Base-by-base conservation (phyloP, 2,797 vertebrate genomes). In the Lutra lutra region DNA sequence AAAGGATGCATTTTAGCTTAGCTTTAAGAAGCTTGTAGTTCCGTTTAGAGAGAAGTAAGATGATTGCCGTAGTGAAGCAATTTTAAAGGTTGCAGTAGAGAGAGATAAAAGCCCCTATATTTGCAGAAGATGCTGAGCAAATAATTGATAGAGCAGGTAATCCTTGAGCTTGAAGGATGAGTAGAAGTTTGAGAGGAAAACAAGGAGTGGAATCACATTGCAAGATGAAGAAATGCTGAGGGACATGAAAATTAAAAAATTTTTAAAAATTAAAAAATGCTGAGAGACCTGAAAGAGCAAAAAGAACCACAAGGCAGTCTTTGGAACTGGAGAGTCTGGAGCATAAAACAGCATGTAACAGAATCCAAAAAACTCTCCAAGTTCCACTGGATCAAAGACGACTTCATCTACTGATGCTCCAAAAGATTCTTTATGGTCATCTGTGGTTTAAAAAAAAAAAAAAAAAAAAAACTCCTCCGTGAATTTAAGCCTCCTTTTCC, bases 91-190 rank as follows among this genome's bases (percentile, higher is more conserved):
- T n/a, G 32, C 3, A 5, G 15, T 35, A 38, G 43, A 90, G 27
- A 90, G 13, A 93, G 27, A 40, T 20, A 43, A 73, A 17, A 66
- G n/a, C n/a, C 12, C 38, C 25, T 64, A 17, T 23, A 58, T 79
- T 56, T 80, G 14, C 46, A 60, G 79, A 51, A 77, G 43, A 83
- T 7, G 32, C 43, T 35, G 58, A 78, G 77, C 38, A 60, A 95
- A 91, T 80, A 80, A 96, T 77, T 91, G 73, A 96, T 51, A 91
- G 40, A 58, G 46, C 23, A 89, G 72, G n/a, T 68, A 75, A 86
- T 12, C 51, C 64, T 60, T 68, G 87, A 88, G 70, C 48, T 72
- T 64, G 40, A 92, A 94, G 80, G 20, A 35, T 25, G 72, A 64
- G 62, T 86, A 58, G 94, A 90, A 75, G 3, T 88, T 86, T 86